phyloP scores from a whole-genome alignment of 2,888 invertebrate species.

The Melanchra persicariae region DNA sequence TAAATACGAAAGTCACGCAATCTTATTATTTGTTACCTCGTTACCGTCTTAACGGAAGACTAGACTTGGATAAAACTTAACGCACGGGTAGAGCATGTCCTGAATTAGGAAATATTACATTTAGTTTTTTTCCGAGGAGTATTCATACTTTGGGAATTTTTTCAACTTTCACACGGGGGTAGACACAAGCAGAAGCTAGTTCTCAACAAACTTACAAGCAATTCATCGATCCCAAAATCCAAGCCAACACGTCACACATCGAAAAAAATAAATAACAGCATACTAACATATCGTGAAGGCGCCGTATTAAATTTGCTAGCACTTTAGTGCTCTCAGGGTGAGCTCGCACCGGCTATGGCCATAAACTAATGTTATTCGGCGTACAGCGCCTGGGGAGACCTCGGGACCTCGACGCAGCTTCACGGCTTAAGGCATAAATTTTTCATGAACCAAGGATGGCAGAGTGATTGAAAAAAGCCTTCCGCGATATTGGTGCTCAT shows the following conservation, averaged over 20 bases:
- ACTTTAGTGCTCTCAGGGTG: conserved; percentile 73
- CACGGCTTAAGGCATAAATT: conserved; percentile 81
- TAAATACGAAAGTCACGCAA: neutral
- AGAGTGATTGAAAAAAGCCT: conserved; percentile 87
- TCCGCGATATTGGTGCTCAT: conserved; percentile 79
- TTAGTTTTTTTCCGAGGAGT: no score
- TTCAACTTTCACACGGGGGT: no score
- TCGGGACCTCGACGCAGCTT: conserved; percentile 59
- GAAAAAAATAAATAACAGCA: conserved; percentile 49
- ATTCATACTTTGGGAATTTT: no score
- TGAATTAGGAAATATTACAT: no score
- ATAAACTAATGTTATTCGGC: conserved; percentile 88
- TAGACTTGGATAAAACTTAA: no score
- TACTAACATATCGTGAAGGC: conserved; percentile 68
- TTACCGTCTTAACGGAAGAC: neutral
- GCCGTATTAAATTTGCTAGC: conserved; percentile 78
- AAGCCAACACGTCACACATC: conserved; percentile 38
- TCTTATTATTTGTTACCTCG: neutral
- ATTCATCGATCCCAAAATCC: conserved; percentile 18
- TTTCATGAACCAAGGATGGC: conserved; percentile 86
- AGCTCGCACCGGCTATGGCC: conserved; percentile 75
- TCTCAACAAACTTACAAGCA: neutral
- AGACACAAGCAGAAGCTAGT: no score
- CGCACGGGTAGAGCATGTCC: no score
- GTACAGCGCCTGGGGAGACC: conserved; percentile 81